Conservation (phyloP, 2,888 invertebrate genomes). For the Calameuta idolon region DNA sequence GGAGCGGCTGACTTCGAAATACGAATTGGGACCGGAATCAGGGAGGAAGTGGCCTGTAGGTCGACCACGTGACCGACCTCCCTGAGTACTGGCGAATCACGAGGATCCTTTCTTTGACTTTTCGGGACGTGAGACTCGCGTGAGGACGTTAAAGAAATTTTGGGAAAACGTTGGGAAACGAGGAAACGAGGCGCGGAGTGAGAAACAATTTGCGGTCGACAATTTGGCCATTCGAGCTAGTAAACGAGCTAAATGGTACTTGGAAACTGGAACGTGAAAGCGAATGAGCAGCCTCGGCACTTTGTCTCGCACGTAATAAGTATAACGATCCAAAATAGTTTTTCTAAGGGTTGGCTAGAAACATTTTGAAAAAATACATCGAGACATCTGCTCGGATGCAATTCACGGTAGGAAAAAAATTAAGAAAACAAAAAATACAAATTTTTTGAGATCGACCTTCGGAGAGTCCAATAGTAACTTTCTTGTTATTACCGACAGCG, state of each 20-base stretch:
- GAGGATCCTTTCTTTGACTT: neutral
- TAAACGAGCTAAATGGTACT: slow-evolving; percentile 10
- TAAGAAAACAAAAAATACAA: neutral
- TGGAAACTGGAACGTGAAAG: slow-evolving; percentile 4
- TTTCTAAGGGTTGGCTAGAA: neutral
- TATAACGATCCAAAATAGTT: neutral
- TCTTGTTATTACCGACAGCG: neutral
- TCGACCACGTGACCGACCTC: neutral
- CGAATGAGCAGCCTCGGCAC: neutral
- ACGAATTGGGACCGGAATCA: neutral
- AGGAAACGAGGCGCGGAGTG: neutral
- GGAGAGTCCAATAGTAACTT: no score
- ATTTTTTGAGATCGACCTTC: no score
- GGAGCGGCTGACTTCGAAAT: neutral
- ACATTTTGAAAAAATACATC: neutral
- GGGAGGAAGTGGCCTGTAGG: neutral
- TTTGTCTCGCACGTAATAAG: neutral
- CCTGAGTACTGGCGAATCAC: neutral
- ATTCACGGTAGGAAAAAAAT: neutral
- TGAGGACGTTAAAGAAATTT: neutral
- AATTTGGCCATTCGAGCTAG: slow-evolving; percentile 2
- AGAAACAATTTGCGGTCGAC: slow-evolving; percentile 9
- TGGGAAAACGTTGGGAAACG: neutral
- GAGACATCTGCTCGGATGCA: neutral
- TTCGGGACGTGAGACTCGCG: neutral